These are phyloP conservation scores for Eulemur macaco DNA, from an alignment of 2,113 vertebrate species.

Conservation along the genomic window DNA sequence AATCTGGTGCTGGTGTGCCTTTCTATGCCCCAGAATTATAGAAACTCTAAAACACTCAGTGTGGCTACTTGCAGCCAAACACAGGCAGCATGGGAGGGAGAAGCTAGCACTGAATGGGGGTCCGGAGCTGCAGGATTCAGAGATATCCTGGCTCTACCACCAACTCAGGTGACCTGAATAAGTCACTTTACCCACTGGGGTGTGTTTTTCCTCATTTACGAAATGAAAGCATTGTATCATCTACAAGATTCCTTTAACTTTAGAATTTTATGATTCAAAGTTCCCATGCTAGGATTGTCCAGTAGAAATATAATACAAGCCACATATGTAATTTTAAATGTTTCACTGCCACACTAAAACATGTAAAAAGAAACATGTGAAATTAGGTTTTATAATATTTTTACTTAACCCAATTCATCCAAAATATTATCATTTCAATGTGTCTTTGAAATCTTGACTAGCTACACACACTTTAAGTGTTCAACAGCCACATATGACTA, in stretches of 20 bases:
- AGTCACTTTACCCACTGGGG: not conserved
- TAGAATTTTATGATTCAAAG: not conserved
- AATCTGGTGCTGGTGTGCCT: not conserved
- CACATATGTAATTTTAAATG: not conserved
- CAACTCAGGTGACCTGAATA: not conserved
- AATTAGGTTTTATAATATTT: not conserved
- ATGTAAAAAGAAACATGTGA: not conserved
- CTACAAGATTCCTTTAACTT: conserved; percentile 10
- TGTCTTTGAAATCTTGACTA: not conserved
- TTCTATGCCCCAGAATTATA: not conserved
- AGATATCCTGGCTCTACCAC: not conserved
- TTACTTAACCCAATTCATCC: not conserved
- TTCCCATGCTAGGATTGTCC: not conserved
- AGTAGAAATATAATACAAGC: not conserved
- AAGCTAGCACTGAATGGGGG: not conserved
- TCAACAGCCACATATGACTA: not conserved
- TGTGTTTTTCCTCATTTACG: not conserved
- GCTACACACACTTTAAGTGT: not conserved
- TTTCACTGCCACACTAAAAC: not conserved
- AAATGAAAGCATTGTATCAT: not conserved
- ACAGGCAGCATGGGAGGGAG: not conserved
- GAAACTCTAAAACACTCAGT: not conserved
- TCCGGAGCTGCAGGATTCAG: not conserved
- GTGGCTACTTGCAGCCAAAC: not conserved
- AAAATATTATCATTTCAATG: not conserved